A percentile compares a stretch with the other conserved stretches of the same genome.
Conservation (phyloP, 1,140 invertebrate species). For the Bombus pascuorum region DNA sequence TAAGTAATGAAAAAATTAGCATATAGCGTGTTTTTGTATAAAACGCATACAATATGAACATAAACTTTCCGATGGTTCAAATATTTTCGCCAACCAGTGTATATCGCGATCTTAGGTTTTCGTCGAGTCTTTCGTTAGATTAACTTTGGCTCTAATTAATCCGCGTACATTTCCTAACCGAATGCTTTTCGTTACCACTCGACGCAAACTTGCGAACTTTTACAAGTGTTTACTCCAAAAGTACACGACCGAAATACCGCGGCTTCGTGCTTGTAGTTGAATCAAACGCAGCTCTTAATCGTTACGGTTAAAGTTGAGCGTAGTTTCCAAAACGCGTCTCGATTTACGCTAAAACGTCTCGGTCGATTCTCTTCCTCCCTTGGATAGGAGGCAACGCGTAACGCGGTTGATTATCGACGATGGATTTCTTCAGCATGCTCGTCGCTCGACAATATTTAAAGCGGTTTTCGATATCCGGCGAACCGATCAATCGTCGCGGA, state of each 20-base stretch:
- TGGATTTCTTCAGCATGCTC: background rate
- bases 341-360: background rate
- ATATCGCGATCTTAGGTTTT: background rate
- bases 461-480: conserved; percentile 46
- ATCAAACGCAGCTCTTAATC: background rate
- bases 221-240: background rate
- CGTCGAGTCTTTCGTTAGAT: background rate
- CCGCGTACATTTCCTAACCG: background rate
- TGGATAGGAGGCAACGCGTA: background rate
- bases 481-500: conserved; percentile 47
- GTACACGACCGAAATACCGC: background rate
- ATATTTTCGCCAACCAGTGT: background rate
- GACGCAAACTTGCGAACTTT: background rate
- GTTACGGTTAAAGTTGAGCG: background rate
- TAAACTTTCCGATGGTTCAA: background rate
- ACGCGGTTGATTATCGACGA: conserved; percentile 40
- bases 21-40: background rate
- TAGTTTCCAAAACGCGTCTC: background rate
- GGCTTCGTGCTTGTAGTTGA: background rate
- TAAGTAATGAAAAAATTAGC: no score
- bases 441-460: conserved; percentile 18
- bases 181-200: background rate
- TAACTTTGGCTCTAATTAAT: background rate
- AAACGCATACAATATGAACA: background rate
- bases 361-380: background rate